Evolutionary conservation across 2,888 invertebrate species (phyloP).

Genomic region (Psococerastis gibbosa): DNA sequence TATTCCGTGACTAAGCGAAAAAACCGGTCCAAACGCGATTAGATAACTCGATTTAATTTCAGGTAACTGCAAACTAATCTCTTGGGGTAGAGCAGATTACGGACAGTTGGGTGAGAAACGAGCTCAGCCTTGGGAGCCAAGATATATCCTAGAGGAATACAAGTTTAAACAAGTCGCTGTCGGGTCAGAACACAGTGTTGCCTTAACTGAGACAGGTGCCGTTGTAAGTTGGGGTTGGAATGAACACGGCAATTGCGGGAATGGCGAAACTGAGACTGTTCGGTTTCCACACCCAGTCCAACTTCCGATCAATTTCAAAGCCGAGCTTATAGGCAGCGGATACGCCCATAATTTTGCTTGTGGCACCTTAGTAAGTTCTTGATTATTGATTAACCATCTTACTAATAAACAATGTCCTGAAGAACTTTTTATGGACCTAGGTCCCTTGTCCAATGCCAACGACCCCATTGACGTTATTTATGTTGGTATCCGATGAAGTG

Average conservation of each 20-base stretch:
- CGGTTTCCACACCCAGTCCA: constrained; percentile 27
- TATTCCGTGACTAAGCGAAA: too few relatives aligned
- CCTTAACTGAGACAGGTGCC: constrained; percentile 38
- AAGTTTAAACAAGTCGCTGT: constrained; percentile 38
- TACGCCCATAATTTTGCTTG: constrained; percentile 34
- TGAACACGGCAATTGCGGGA: constrained; percentile 73
- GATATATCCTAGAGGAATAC: constrained; percentile 22
- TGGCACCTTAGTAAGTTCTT: too few relatives aligned
- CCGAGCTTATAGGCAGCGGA: constrained; percentile 27
- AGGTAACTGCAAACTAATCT: constrained; percentile 39
- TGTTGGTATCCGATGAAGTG: too few relatives aligned
- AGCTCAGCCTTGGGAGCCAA: constrained; percentile 16
- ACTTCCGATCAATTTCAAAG: constrained; percentile 14
- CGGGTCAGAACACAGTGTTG: constrained; percentile 66
- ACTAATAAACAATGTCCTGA: too few relatives aligned
- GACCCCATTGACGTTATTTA: too few relatives aligned
- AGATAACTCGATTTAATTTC: constrained; percentile 20
- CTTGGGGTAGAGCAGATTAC: constrained; percentile 67
- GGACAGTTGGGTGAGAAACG: constrained; percentile 46
- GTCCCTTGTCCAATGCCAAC: too few relatives aligned
- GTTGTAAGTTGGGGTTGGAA: constrained; percentile 79
- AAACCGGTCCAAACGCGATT: too few relatives aligned
- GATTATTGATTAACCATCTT: too few relatives aligned
- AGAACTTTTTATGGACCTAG: too few relatives aligned
- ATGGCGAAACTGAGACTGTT: constrained; percentile 31